Percentiles rank a stretch among this genome's conserved stretches.
Evolutionary conservation across 2,113 vertebrate genomes (phyloP).

Genomic region (Lethenteron camtschaticum): DNA sequence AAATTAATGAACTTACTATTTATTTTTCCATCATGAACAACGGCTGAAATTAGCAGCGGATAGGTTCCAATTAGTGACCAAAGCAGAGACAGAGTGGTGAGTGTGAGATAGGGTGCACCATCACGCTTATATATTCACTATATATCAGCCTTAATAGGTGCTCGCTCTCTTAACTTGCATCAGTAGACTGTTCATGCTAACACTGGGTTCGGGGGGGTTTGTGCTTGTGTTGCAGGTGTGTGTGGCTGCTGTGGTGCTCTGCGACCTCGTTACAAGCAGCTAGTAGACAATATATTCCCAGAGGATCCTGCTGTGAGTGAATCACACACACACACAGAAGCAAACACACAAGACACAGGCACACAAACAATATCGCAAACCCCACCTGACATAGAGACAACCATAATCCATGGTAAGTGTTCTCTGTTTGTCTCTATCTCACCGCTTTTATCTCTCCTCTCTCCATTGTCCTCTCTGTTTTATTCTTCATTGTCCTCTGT

Average conservation of each 20-base stretch:
- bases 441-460: neutral
- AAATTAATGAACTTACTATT: no score
- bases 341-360: neutral
- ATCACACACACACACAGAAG: neutral
- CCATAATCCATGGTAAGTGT: constrained; percentile 13
- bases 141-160: neutral
- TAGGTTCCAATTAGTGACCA: neutral
- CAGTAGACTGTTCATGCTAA: neutral
- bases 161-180: neutral
- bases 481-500: neutral
- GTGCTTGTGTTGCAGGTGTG: constrained; percentile 34
- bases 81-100: neutral
- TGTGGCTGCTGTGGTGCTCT: constrained; percentile 81
- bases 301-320: constrained; percentile 71
- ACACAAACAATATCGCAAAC: neutral
- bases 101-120: neutral
- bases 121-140: neutral
- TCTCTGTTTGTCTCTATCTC: neutral
- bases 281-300: constrained; percentile 93
- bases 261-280: constrained; percentile 75
- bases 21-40: no score
- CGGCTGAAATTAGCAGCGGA: neutral
- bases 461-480: neutral
- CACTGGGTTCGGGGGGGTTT: neutral
- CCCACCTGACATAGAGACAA: constrained; percentile 5